A percentile compares a stretch with the other conserved stretches of the same genome.
Evolutionary conservation across 2,113 vertebrate genomes (phyloP).

Genomic region (Cyrtonyx montezumae): DNA sequence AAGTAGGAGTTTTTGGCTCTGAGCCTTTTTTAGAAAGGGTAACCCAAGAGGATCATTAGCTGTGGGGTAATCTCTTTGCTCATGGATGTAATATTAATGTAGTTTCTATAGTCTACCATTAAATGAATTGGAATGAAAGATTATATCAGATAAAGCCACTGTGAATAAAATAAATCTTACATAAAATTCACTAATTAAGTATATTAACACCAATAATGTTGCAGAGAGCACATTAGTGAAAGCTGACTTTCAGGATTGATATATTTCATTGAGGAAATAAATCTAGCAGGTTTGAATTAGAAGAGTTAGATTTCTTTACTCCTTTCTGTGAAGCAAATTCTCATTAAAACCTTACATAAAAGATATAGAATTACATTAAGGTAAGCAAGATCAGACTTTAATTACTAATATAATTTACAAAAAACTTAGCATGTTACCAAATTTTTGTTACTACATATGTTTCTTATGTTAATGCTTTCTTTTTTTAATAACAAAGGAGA

Average conservation of each 20-base stretch:
- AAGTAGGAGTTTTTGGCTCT: neutral
- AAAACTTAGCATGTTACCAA: constrained; percentile 56
- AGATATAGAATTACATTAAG: constrained; percentile 70
- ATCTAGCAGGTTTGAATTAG: constrained; percentile 4
- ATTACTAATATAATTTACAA: constrained; percentile 42
- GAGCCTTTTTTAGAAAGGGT: constrained; percentile 21
- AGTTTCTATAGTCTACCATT: constrained; percentile 56
- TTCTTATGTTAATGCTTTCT: constrained; percentile 65
- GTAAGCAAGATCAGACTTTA: constrained; percentile 66
- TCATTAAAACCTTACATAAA: constrained; percentile 72
- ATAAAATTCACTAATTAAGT: constrained; percentile 74
- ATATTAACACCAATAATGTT: constrained; percentile 70
- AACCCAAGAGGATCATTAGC: constrained; percentile 21
- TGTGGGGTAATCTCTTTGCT: constrained; percentile 42
- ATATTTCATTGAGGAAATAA: constrained; percentile 72
- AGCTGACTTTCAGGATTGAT: constrained; percentile 74
- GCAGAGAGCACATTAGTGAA: constrained; percentile 69
- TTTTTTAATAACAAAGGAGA: constrained; percentile 65
- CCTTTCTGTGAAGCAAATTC: constrained; percentile 50
- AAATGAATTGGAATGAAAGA: constrained; percentile 64
- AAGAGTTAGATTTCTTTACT: constrained; percentile 43
- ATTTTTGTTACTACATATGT: constrained; percentile 67
- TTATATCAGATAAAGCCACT: constrained; percentile 53
- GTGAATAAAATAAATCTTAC: constrained; percentile 70
- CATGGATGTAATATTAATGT: constrained; percentile 52